Evolutionary conservation across 2,888 invertebrate genomes (phyloP), one percentile per base, ranked within the genome.

Genomic region (Ypsolopha sequella): DNA sequence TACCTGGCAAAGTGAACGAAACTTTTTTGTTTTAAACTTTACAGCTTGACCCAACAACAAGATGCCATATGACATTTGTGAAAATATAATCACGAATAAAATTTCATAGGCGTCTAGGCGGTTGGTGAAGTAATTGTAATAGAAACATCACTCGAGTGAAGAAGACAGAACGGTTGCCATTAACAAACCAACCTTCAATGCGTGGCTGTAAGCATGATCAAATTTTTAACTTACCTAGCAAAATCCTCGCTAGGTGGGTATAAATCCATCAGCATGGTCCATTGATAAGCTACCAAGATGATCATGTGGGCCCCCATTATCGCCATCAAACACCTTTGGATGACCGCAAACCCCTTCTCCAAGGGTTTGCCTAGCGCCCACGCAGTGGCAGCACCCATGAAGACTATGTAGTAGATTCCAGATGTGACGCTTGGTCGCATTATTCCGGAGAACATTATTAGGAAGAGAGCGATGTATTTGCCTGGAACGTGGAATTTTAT

Each of bases 351-450:
- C n/a, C 91, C 92, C 56, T 89, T 88, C 59, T 91, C 90, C 54
- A 97, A 85, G 53, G 93, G 90, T 61, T 89, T 90, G 66, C 93
- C 94, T 61, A 93, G 91, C 24, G 96, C 92, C 95, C 96, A 95
- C 84, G 94, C 95, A 1, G 96, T 96, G 52, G 95, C 93, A 34
- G 93, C 89, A 11, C 90, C 89, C 67, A 98, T 88, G 76, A 98
- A 98, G 52, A 93, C 88, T 51, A 97, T 66, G 79, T 95, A 97
- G 78, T 98, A 98, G 45, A 97, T 88, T 8, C 93, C 93, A 41
- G 94, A 94, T 24, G 92, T 91, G 36, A 95, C 84, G 51, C 96
- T 95, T 1, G 98, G 98, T 44, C 93, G 89, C 68, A 96, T 81
- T 54, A 93, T 91, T 1, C 93, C 94, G 7, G 92, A 90, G 58